A percentile compares a stretch with the other conserved stretches of the same genome.
These are phyloP conservation scores for Drosophila busckii DNA, from an alignment of 1,140 invertebrate genomes.

Conservation along the genomic window DNA sequence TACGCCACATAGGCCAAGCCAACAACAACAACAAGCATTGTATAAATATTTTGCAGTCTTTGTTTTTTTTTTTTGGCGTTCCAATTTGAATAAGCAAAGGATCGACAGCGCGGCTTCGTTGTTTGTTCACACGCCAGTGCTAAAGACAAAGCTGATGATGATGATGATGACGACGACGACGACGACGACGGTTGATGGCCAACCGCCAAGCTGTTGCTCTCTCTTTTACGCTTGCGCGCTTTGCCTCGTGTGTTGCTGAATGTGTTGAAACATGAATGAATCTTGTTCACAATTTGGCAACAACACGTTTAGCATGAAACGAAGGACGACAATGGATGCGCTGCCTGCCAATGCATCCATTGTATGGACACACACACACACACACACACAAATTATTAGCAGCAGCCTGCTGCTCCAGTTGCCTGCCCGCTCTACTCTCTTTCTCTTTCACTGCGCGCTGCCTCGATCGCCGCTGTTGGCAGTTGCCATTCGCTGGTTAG, in stretches of 20 bases:
- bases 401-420: constrained; percentile 32
- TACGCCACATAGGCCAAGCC: constrained; percentile 27
- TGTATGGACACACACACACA: constrained; percentile 6
- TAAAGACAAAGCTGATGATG: background rate
- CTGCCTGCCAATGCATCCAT: constrained; percentile 3
- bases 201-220: constrained; percentile 1
- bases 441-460: background rate
- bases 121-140: constrained; percentile 51
- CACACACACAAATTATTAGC: constrained; percentile 72
- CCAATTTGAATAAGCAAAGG: constrained; percentile 9
- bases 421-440: background rate
- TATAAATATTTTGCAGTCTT: constrained; percentile 15
- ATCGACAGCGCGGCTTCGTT: constrained; percentile 34
- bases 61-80: too few species aligned
- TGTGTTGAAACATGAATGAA: constrained; percentile 77
- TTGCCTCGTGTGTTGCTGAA: constrained; percentile 59
- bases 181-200: constrained; percentile 22
- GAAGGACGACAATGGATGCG: constrained; percentile 64
- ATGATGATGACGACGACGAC: constrained; percentile 3
- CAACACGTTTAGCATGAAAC: constrained; percentile 75
- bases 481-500: constrained; percentile 50
- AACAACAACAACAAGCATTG: constrained; percentile 13
- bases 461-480: constrained; percentile 21
- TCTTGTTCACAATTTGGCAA: constrained; percentile 76
- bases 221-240: background rate